Evolutionary conservation across 2,113 vertebrate species (phyloP).

Genomic region (Tautogolabrus adspersus): DNA sequence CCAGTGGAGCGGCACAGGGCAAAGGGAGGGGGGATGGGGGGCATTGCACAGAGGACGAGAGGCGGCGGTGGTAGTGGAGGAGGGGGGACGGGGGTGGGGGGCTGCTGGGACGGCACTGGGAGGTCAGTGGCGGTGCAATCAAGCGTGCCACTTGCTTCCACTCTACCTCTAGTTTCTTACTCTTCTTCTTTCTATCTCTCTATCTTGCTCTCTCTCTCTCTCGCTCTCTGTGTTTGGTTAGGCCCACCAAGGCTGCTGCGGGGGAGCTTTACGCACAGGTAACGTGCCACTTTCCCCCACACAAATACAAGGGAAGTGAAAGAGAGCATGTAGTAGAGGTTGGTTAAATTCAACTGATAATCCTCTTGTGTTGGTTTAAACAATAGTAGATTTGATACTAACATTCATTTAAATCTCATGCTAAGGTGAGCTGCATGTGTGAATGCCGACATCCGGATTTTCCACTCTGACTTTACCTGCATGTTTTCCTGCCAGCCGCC

Average conservation of each 20-base stretch:
- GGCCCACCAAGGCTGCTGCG: constrained; percentile 71
- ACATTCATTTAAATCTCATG: not conserved
- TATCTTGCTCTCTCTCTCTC: constrained; percentile 23
- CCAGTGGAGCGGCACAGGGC: constrained; percentile 83
- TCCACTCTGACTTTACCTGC: too few relatives aligned
- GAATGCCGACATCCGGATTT: too few relatives aligned
- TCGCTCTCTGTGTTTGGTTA: constrained; percentile 67
- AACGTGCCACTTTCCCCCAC: constrained; percentile 55
- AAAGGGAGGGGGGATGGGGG: constrained; percentile 28
- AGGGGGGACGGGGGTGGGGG: constrained; percentile 9
- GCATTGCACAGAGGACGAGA: constrained; percentile 64
- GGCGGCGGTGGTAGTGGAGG: constrained; percentile 50
- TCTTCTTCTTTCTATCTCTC: constrained; percentile 34
- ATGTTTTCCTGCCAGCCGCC: too few relatives aligned
- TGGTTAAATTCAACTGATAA: constrained; percentile 26
- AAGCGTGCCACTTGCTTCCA: constrained; percentile 70
- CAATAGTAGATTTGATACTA: not conserved
- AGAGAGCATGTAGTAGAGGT: constrained; percentile 10
- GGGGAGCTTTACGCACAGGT: constrained; percentile 72
- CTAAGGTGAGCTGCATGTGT: not conserved
- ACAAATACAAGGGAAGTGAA: constrained; percentile 44
- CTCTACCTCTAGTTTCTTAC: constrained; percentile 42
- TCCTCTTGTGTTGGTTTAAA: not conserved
- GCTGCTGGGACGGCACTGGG: constrained; percentile 68
- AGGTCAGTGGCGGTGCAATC: constrained; percentile 78